Conservation (phyloP, 2,888 invertebrate species). For the Archaeoteleia sp. region DNA sequence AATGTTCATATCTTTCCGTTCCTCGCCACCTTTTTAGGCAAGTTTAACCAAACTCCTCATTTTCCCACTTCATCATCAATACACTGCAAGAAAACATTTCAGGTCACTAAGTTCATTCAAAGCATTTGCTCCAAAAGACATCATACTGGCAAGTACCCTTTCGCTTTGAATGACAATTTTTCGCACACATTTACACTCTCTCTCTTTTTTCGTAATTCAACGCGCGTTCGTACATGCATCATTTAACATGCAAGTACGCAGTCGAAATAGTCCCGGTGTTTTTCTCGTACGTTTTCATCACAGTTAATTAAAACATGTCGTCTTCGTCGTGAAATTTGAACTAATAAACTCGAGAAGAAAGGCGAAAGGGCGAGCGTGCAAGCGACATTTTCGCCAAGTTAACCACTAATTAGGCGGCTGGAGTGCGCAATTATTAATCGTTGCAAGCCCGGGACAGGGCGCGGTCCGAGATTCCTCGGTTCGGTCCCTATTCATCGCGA, state of each 20-base stretch:
- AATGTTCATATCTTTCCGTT: slow-evolving; percentile 7
- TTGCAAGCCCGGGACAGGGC: slow-evolving; percentile 21
- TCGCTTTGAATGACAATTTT: slow-evolving; percentile 37
- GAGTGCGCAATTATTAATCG: slow-evolving; percentile 65
- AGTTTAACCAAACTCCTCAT: slow-evolving; percentile 36
- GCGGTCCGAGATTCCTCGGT: slow-evolving; percentile 59
- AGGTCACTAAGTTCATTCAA: slow-evolving; percentile 44
- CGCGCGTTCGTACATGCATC: slow-evolving; percentile 6
- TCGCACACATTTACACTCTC: slow-evolving; percentile 27
- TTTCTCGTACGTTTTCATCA: slow-evolving; percentile 22
- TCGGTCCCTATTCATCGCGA: slow-evolving; percentile 65
- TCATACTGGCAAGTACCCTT: slow-evolving; percentile 34
- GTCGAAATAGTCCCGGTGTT: slow-evolving; percentile 20
- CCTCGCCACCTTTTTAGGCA: slow-evolving; percentile 16
- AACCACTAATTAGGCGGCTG: slow-evolving; percentile 65
- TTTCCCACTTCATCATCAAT: slow-evolving; percentile 38
- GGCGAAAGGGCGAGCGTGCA: slow-evolving; percentile 19
- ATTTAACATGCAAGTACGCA: slow-evolving; percentile 26
- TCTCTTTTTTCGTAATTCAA: neutral
- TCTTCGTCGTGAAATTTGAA: slow-evolving; percentile 34
- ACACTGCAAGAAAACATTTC: slow-evolving; percentile 31
- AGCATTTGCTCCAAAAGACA: slow-evolving; percentile 34
- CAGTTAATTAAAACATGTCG: slow-evolving; percentile 48
- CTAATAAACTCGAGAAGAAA: slow-evolving; percentile 32
- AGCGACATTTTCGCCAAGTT: slow-evolving; percentile 40